Evolutionary conservation across 1,140 invertebrate genomes (phyloP), one percentile per base, ranked within the genome.

Genomic region (Agrypnia vestita): DNA sequence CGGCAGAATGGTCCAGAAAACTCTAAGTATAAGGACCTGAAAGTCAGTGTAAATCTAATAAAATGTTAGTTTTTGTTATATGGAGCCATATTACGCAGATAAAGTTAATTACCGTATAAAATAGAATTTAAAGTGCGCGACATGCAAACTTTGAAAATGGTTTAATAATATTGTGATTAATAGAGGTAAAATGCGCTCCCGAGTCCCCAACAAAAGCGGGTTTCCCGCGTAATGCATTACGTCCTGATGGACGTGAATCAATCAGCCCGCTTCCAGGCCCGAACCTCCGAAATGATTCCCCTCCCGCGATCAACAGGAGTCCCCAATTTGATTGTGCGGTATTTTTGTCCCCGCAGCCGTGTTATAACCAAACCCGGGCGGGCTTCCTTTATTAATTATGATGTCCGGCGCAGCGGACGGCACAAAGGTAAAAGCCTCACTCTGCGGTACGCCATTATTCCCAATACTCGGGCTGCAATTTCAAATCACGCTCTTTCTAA

Each of bases 381-480:
- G 13, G 12, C 61, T 64, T 64, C 15, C 67, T 71, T 25, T 71
- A 71, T 71, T 71, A 71, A 71, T 71, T 71, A 71, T 49, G 67
- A 64, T 71, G 67, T 71, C 67, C 67, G 13, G 17, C 67, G n/a
- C 13, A 47, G 67, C 13, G 15, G 43, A 17, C 47, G 67, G 47
- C 67, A 71, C 67, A 71, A 71, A 71, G 67, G 35, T 71, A 71
- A 71, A 71, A 71, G 67, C 67, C 7, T 71, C 67, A 19, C 67
- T 49, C 67, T 64, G 67, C 61, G 61, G 61, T 64, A 9, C 61
- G 25, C 61, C 61, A 25, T 64, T 64, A 64, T 64, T 19, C 11
- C n/a, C 9, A 64, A 64, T n/a, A 64, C 19, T 35, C 19, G 19
- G 25, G 21, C 19, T 13, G 19, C 19, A 21, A 64, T 19, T 59